Evolutionary conservation across 92 coral and sea anemone species (phyloP), one percentile per base, ranked within the genome.

Genomic region (Actinernus sp.): DNA sequence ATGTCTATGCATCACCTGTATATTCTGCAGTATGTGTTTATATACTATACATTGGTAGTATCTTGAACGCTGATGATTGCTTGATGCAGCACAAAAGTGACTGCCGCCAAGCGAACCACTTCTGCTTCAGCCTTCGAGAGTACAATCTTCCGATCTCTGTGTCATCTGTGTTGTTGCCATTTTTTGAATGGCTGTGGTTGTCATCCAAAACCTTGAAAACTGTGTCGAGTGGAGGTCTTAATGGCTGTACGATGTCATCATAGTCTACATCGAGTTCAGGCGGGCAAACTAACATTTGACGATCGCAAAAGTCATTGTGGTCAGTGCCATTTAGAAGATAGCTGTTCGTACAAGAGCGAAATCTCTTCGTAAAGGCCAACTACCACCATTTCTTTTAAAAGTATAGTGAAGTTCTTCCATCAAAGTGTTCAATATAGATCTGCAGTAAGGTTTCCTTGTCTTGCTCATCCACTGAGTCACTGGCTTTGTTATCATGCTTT

Each of bases 341-440:
- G 9, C 81, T 63, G 18, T n/a, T n/a, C n/a, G n/a, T n/a, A n/a
- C n/a, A n/a, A n/a, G n/a, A n/a, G n/a, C n/a, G n/a, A n/a, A n/a
- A 81, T 55, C 34, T 81, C 82, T 38, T 81, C 88, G 40, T 81
- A 81, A 12, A 73, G 71, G 20, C 88, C 88, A 21, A 81, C 82
- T 2, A 81, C 71, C 82, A 18, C 39, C 36, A 24, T 81, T 81
- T 46, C 82, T 53, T 60, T 73, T 73, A 34, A 70, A 49, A 3
- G 71, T 67, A 31, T 68, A 60, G 36, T 65, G 83, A n/a, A n/a
- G n/a, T n/a, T n/a, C n/a, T n/a, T n/a, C n/a, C n/a, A n/a, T n/a
- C n/a, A n/a, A n/a, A n/a, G 7, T 74, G 83, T 44, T 74, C 83
- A 4, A 74, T 65, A 50, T 74, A 74, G 31, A 74, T 61, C 33